A percentile compares a stretch with the other conserved stretches of the same genome.
phyloP scores from a whole-genome alignment of 2,113 vertebrate species.

The Bubo blakistoni region DNA sequence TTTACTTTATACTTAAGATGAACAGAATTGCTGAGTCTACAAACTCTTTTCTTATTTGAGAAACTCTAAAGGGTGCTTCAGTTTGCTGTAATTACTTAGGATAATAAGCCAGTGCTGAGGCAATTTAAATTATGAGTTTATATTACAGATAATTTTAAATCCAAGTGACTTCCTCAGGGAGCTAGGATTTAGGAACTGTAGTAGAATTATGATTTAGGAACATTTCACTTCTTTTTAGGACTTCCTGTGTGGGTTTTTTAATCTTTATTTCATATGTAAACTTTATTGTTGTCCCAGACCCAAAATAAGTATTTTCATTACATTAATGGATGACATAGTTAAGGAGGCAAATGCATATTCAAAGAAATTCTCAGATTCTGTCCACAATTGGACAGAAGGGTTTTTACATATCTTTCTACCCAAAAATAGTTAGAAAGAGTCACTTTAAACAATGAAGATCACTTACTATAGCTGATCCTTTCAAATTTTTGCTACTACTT shows the following conservation, averaged over 20 bases:
- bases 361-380: background rate
- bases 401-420: background rate
- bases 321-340: background rate
- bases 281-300: background rate
- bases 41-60: background rate
- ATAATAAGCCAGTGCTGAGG: background rate
- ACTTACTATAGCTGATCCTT: background rate
- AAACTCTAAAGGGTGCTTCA: background rate
- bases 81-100: background rate
- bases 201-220: background rate
- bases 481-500: background rate
- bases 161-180: background rate
- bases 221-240: background rate
- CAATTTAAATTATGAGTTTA: background rate
- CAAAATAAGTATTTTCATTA: background rate
- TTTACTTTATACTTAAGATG: background rate
- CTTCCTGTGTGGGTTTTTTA: background rate
- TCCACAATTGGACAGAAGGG: background rate
- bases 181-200: background rate
- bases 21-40: background rate
- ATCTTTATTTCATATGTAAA: background rate
- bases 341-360: background rate
- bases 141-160: background rate
- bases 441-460: background rate
- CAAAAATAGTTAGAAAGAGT: background rate